Evolutionary conservation across 2,797 vertebrate species (phyloP), one percentile per base, ranked within the genome.

Genomic region (Mormyrops boulengeri): DNA sequence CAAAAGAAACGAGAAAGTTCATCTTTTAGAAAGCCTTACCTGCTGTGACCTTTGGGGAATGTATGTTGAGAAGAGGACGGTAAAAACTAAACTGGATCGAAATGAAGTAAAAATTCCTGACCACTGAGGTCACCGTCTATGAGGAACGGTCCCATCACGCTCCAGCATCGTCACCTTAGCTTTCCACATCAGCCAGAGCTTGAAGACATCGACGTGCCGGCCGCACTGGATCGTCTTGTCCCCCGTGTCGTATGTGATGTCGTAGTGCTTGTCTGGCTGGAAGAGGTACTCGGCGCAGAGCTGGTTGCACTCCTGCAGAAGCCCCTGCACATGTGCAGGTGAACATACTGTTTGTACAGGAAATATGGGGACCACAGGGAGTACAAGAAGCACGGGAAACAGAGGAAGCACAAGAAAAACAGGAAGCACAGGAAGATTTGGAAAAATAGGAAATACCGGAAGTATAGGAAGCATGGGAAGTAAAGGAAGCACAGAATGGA

Each of bases 111-210:
- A 85, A 85, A 22, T 52, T 85, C 14, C 4, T 11, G 82, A 49
- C 49, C 41, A 26, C 7, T 49, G 82, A 85, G 47, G 82, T 49
- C 49, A 22, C 47, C 3, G 4, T 9, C 26, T 69, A 14, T 14
- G 62, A 30, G 22, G 26, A 34, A 69, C 26, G 11, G 11, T 5
- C 62, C 26, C 1, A 30, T 12, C n/a, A 19, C 6, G 7, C 49
- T 52, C 14, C 11, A 11, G 26, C 50, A 19, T 30, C 14, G 57
- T 52, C 22, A 96, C 95, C 94, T 96, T 97, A 62, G 95, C 94
- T 91, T 96, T 97, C 95, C 94, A 96, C 94, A 95, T 97, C 88
- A 97, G 93, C 94, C 94, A 96, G 4, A 97, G 93, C 88, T 96
- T 97, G 69, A 97, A 96, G 88, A 94, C 82, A 17, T 96, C 95